phyloP scores from a whole-genome alignment of 2,888 invertebrate species.

The Phania funesta region DNA sequence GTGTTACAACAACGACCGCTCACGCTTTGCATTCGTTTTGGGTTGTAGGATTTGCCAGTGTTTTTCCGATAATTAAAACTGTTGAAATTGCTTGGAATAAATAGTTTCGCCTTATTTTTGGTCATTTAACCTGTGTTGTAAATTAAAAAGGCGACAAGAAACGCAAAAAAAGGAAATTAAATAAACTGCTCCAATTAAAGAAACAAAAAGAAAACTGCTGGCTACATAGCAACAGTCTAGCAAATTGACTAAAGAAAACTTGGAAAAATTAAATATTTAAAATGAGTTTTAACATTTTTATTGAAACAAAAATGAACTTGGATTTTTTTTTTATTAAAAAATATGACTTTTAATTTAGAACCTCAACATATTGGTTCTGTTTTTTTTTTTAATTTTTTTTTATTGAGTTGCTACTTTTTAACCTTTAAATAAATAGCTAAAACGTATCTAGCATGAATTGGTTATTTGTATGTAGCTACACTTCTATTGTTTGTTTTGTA shows the following conservation, averaged over 20 bases:
- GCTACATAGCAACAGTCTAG: not conserved
- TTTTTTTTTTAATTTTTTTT: too few species aligned
- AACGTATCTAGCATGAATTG: not conserved
- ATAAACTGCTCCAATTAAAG: not conserved
- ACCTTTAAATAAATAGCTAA: not conserved
- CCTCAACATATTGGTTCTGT: too few species aligned
- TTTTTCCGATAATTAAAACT: conserved; percentile 42
- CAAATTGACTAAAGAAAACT: not conserved
- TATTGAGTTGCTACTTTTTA: too few species aligned
- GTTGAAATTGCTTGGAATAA: conserved; percentile 47
- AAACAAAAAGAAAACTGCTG: not conserved
- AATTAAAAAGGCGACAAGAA: conserved; percentile 3
- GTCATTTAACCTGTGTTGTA: conserved; percentile 37
- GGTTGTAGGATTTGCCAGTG: conserved; percentile 25
- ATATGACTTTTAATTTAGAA: too few species aligned
- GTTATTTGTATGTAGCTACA: not conserved
- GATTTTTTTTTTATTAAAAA: too few species aligned
- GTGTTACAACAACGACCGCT: conserved; percentile 16
- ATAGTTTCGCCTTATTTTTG: conserved; percentile 37
- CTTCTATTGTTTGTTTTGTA: not conserved
- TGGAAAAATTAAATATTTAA: not conserved
- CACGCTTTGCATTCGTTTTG: not conserved
- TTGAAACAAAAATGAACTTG: too few species aligned
- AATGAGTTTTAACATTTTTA: not conserved
- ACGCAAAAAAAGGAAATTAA: not conserved